phyloP scores from a whole-genome alignment of 2,888 invertebrate species.

The Vandiemenella viatica region DNA sequence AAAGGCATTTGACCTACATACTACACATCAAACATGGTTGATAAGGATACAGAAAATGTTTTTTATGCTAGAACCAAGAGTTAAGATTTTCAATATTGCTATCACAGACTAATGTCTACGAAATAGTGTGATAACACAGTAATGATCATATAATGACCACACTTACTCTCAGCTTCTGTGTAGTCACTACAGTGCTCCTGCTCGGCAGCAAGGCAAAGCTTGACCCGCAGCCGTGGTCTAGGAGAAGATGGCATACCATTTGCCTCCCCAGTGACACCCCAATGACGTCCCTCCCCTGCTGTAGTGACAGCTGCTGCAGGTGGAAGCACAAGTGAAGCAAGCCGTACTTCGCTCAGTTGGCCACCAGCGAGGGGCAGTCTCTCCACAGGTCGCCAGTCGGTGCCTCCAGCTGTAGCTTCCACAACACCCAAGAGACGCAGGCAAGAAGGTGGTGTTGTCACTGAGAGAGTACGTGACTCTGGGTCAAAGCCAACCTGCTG shows the following conservation, averaged over 20 bases:
- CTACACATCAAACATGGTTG: neutral
- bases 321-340: conserved; percentile 40
- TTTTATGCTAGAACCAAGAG: neutral
- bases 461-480: conserved; percentile 54
- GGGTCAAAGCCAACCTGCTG: conserved; percentile 72
- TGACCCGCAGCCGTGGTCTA: conserved; percentile 47
- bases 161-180: conserved; percentile 64
- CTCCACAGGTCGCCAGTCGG: conserved; percentile 52
- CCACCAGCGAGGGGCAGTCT: conserved; percentile 49
- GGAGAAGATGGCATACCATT: neutral
- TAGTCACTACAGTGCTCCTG: conserved; percentile 72
- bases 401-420: conserved; percentile 43
- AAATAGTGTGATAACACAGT: too few species aligned
- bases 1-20: neutral
- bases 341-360: conserved; percentile 47
- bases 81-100: too few species aligned
- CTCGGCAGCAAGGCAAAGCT: conserved; percentile 66
- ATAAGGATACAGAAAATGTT: neutral
- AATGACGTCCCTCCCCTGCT: neutral
- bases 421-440: conserved; percentile 60
- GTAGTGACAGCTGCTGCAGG: neutral
- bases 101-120: too few species aligned
- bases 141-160: neutral
- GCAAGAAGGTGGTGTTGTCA: conserved; percentile 66
- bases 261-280: neutral